Evolutionary conservation across 2,888 invertebrate species (phyloP), one percentile per base, ranked within the genome.

Genomic region (Schizotus pectinicornis): DNA sequence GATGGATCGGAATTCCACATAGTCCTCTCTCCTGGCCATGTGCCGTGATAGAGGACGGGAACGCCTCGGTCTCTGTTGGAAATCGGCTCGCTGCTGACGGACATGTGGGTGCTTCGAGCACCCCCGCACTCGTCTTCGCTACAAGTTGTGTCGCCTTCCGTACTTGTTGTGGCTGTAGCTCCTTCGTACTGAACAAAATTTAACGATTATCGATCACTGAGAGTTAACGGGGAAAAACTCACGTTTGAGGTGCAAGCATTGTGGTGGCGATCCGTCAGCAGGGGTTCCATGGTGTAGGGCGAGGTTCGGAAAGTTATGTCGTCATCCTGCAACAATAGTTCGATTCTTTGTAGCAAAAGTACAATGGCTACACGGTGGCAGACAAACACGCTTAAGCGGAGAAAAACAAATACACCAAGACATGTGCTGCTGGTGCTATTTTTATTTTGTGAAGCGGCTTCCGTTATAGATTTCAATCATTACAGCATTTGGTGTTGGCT

Each of bases 1-100:
- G 73, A 71, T 7, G 78, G 78, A 65, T 79, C 79, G 0, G 79
- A 79, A 62, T 77, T 78, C 79, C 79, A 79, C 74, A 78, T 74
- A 41, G 71, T 74, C 67, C 77, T 81, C 70, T 84, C 84, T 37
- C 84, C 82, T 5, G 86, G 85, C 87, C 86, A 87, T 8, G 85
- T 84, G n/a, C 85, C 86, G 67, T 85, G 85, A 70, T 84, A 84
- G 54, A 84, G 78, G 11, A 42, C 22, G 37, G 81, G 77, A 55
- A 83, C 62, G 63, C 73, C 30, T 60, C 64, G 66, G 59, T 56
- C 61, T 22, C 57, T 58, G 41, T 62, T 61, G 5, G 67, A 61
- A 13, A 67, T 63, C 1, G 79, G 78, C 63, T 80, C 80, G 56
- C 79, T 79, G 64, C 79, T 80, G 53, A 79, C 77, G 2, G 79